Percentiles rank a stretch among this genome's conserved stretches.
These are phyloP conservation scores for Euura lappo DNA, from an alignment of 1,140 invertebrate species.

Conservation along the genomic window DNA sequence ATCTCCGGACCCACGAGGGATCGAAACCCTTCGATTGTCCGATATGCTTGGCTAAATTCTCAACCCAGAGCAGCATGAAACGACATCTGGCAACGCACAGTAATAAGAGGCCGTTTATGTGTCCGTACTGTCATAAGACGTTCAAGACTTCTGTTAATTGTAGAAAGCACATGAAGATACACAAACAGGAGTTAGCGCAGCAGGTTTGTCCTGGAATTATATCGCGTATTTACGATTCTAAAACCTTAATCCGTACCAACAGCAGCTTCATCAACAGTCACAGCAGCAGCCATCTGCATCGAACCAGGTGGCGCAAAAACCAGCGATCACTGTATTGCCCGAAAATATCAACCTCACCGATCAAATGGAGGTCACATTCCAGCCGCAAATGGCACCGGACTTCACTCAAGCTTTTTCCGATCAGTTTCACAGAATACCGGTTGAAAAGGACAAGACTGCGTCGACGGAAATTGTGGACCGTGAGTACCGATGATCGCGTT, in stretches of 20 bases:
- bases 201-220: conserved; percentile 27
- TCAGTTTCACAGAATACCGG: conserved; percentile 35
- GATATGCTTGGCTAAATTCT: conserved; percentile 62
- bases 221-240: background rate
- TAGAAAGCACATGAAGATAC: conserved; percentile 75
- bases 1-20: conserved; percentile 66
- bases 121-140: conserved; percentile 75
- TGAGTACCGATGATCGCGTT: background rate
- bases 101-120: conserved; percentile 69
- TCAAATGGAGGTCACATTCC: conserved; percentile 39
- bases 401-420: conserved; percentile 44
- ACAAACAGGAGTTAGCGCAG: conserved; percentile 63
- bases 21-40: conserved; percentile 56
- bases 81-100: conserved; percentile 71
- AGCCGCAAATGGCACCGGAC: conserved; percentile 39
- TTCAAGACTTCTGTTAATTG: conserved; percentile 74
- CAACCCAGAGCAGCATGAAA: conserved; percentile 70
- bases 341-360: conserved; percentile 31
- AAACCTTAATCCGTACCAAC: background rate
- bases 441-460: conserved; percentile 32
- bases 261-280: conserved; percentile 43
- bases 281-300: conserved; percentile 31
- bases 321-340: conserved; percentile 20
- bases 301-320: conserved; percentile 21
- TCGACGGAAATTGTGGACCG: too few relatives aligned